A percentile compares a stretch with the other conserved stretches of the same genome.
Conservation (phyloP, 2,113 vertebrate species). For the Grus americana region DNA sequence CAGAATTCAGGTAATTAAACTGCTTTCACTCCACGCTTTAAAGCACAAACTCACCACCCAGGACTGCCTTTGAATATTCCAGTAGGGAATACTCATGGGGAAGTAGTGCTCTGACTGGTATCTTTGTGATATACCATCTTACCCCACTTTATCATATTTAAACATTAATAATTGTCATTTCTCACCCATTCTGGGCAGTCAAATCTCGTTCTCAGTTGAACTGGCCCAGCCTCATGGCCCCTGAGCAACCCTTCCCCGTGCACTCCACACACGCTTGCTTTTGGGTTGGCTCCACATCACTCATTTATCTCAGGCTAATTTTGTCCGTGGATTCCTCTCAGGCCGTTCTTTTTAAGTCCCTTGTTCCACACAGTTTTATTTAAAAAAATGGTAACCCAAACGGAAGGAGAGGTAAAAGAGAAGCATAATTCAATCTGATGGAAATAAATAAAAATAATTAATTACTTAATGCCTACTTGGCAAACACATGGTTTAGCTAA, state of each 20-base stretch:
- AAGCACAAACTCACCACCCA: background rate
- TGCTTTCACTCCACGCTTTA: background rate
- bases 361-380: background rate
- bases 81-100: background rate
- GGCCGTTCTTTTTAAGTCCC: background rate
- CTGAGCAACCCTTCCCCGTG: background rate
- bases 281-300: background rate
- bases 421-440: background rate
- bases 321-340: background rate
- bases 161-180: background rate
- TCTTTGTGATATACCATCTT: background rate
- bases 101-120: background rate
- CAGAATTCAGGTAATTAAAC: background rate
- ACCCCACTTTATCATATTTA: background rate
- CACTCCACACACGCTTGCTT: background rate
- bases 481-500: background rate
- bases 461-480: background rate
- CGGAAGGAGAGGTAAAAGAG: background rate
- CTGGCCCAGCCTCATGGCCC: background rate
- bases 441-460: background rate
- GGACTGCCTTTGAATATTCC: background rate
- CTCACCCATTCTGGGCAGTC: background rate
- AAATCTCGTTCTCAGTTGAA: background rate
- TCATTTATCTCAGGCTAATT: background rate
- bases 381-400: background rate